Percentiles rank a stretch among this genome's conserved stretches.
Evolutionary conservation across 2,113 vertebrate genomes (phyloP).

Genomic region (Toxotes jaculatrix): DNA sequence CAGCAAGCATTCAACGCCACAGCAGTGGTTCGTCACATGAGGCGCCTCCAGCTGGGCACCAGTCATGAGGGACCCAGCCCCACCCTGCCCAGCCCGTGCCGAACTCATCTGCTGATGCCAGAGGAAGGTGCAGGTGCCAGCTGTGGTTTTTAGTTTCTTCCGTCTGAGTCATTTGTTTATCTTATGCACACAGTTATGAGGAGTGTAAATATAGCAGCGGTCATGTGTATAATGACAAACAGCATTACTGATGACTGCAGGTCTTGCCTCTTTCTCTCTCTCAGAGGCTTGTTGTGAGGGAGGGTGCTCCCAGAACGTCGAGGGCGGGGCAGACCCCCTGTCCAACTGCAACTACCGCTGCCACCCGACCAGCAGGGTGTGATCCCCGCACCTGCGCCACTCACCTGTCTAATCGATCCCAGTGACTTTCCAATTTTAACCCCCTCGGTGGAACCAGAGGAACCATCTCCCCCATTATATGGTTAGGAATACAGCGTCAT

Average conservation of each 20-base stretch:
- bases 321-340: slow-evolving; percentile 69
- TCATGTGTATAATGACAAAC: neutral
- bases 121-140: slow-evolving; percentile 75
- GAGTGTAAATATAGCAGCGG: neutral
- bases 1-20: slow-evolving; percentile 99
- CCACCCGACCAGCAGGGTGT: slow-evolving; percentile 85
- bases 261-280: slow-evolving; percentile 15
- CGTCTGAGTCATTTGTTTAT: neutral
- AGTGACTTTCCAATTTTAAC: slow-evolving; percentile 80
- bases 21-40: slow-evolving; percentile 96
- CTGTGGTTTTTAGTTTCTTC: neutral
- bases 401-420: slow-evolving; percentile 66
- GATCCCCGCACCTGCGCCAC: slow-evolving; percentile 65
- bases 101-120: slow-evolving; percentile 78
- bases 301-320: slow-evolving; percentile 76
- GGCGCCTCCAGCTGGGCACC: slow-evolving; percentile 93
- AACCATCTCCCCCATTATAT: slow-evolving; percentile 73
- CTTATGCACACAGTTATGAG: neutral
- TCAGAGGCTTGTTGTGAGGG: slow-evolving; percentile 79
- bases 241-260: neutral
- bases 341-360: slow-evolving; percentile 81
- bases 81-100: slow-evolving; percentile 78
- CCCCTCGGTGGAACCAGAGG: slow-evolving; percentile 79
- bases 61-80: slow-evolving; percentile 89
- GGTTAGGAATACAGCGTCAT: slow-evolving; percentile 82